Evolutionary conservation across 2,888 invertebrate species (phyloP).

Genomic region (Pandemis heparana): DNA sequence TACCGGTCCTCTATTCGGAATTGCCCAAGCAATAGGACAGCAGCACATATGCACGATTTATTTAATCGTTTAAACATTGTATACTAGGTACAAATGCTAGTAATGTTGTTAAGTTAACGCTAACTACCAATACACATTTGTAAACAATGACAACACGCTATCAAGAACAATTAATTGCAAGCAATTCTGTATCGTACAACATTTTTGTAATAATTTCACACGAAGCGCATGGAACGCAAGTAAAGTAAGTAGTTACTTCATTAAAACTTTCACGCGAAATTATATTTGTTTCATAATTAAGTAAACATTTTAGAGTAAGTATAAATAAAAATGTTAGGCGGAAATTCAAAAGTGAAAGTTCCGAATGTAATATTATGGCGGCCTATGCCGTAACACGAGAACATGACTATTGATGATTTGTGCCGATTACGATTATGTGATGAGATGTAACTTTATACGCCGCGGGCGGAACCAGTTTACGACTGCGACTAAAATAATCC

Average conservation of each 20-base stretch:
- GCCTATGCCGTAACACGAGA: constrained; percentile 55
- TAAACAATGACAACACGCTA: background rate
- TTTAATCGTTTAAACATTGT: background rate
- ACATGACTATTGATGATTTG: constrained; percentile 58
- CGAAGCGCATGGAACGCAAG: constrained; percentile 11
- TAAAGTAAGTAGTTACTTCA: constrained; percentile 4
- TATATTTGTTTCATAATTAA: constrained; percentile 36
- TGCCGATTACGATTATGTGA: constrained; percentile 69
- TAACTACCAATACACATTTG: background rate
- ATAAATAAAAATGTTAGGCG: constrained; percentile 16
- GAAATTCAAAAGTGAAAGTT: constrained; percentile 45
- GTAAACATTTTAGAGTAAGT: constrained; percentile 16
- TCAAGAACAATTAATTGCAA: background rate
- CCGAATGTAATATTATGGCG: constrained; percentile 44
- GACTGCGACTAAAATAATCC: constrained; percentile 44
- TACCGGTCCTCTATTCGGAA: too few relatives aligned
- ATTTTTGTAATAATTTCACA: constrained; percentile 22
- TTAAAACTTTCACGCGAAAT: constrained; percentile 51
- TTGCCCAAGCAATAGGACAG: too few relatives aligned
- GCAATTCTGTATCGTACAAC: constrained; percentile 6
- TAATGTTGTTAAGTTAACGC: background rate
- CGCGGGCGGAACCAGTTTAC: constrained; percentile 59
- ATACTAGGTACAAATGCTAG: background rate
- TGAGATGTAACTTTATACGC: constrained; percentile 63
- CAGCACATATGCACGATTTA: background rate